Evolutionary conservation across 2,888 invertebrate genomes (phyloP).

Genomic region (Drosophila picticornis): DNA sequence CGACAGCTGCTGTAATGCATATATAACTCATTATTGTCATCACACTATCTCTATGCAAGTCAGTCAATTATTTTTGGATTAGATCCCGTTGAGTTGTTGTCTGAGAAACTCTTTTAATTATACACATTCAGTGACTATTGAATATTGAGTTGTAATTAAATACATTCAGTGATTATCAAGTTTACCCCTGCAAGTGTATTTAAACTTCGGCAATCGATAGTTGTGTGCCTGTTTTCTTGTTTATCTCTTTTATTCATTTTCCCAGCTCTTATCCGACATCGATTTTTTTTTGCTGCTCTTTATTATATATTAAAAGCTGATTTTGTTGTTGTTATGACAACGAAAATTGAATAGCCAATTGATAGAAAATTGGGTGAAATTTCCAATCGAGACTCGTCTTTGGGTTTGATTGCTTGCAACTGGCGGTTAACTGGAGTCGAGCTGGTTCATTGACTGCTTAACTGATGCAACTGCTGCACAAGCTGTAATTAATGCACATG

Average conservation of each 20-base stretch:
- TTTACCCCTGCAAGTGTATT: constrained; percentile 11
- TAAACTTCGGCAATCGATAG: neutral
- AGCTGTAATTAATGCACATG: constrained; percentile 71
- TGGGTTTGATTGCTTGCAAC: constrained; percentile 9
- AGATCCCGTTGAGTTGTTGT: neutral
- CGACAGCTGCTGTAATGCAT: neutral
- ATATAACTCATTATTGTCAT: neutral
- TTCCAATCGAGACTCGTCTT: constrained; percentile 27
- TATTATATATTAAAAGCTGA: constrained; percentile 61
- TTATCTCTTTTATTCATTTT: constrained; percentile 10
- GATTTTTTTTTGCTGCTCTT: constrained; percentile 25
- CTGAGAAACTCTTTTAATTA: neutral
- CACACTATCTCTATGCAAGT: neutral
- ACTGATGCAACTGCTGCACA: constrained; percentile 67
- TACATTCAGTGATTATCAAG: neutral
- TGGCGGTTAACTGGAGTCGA: constrained; percentile 21
- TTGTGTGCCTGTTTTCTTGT: neutral
- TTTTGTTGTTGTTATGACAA: constrained; percentile 64
- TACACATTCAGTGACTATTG: neutral
- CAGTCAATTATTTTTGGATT: neutral
- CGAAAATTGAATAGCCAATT: constrained; percentile 65
- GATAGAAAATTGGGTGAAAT: constrained; percentile 76
- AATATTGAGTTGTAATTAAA: neutral
- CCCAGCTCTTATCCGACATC: constrained; percentile 30
- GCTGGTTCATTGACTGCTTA: constrained; percentile 68